Percentiles rank a stretch among this genome's conserved stretches.
Conservation (phyloP, 2,888 invertebrate species). For the Neoascia interrupta region DNA sequence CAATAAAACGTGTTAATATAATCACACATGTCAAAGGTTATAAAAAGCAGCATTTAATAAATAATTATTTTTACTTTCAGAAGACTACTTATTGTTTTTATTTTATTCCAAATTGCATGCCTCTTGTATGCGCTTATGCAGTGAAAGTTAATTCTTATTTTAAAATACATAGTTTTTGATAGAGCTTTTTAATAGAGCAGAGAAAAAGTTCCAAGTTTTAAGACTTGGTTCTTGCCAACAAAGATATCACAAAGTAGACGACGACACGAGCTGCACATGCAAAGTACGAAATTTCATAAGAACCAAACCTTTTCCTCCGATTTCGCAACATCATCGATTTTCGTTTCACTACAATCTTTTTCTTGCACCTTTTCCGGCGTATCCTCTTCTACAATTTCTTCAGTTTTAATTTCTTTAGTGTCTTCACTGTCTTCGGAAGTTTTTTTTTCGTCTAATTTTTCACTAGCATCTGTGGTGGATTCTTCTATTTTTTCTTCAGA, state of each 20-base stretch:
- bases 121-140: no score
- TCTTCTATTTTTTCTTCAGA: slow-evolving; percentile 28
- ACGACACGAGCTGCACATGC: slow-evolving; percentile 26
- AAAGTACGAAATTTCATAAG: slow-evolving; percentile 1
- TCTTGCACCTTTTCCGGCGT: slow-evolving; percentile 1
- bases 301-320: slow-evolving; percentile 46
- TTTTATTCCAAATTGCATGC: no score
- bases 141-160: slow-evolving; percentile 9
- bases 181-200: slow-evolving; percentile 1
- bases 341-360: background rate
- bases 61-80: no score
- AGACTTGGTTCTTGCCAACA: background rate
- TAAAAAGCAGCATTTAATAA: no score
- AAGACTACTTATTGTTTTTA: no score
- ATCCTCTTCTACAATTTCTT: slow-evolving; percentile 19
- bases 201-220: background rate
- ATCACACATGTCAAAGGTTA: no score
- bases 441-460: background rate
- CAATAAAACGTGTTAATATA: no score
- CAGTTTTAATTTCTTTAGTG: background rate
- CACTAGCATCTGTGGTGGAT: slow-evolving; percentile 4
- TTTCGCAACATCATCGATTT: slow-evolving; percentile 6
- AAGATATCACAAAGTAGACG: slow-evolving; percentile 16
- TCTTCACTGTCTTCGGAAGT: slow-evolving; percentile 21
- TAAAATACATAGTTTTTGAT: background rate